A percentile compares a stretch with the other conserved stretches of the same genome.
Conservation (phyloP, 1,140 invertebrate genomes). For the Sycophaga agraensis region DNA sequence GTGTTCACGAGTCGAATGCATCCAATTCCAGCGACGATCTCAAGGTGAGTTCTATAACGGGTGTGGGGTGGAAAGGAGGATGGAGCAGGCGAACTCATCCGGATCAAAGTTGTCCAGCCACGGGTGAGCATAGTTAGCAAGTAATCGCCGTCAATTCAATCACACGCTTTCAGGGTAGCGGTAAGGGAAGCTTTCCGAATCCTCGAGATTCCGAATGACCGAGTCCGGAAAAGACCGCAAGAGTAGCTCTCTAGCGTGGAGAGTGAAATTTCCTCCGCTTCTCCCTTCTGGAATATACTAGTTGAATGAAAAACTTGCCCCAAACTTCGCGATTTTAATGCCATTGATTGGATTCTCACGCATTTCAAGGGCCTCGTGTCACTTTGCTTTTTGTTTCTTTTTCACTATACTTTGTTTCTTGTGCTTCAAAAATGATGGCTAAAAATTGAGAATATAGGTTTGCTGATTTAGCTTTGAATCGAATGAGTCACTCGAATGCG, state of each 20-base stretch:
- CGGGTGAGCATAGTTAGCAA: conserved; percentile 20
- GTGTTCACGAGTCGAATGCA: not conserved
- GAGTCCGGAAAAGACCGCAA: not conserved
- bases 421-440: no score
- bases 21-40: not conserved
- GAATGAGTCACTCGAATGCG: no score
- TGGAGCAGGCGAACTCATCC: not conserved
- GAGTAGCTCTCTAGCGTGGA: not conserved
- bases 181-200: not conserved
- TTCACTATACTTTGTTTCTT: no score
- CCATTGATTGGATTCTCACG: no score
- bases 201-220: conserved; percentile 3
- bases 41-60: not conserved
- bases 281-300: no score
- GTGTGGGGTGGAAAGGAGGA: not conserved
- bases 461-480: no score
- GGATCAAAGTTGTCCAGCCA: not conserved
- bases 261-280: no score
- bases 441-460: no score
- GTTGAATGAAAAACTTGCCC: no score
- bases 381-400: no score
- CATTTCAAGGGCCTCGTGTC: no score
- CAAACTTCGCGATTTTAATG: no score
- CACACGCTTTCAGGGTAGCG: conserved; percentile 12
- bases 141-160: conserved; percentile 30